These are phyloP conservation scores for Synanceia verrucosa DNA, from an alignment of 2,797 vertebrate genomes.

Conservation along the genomic window DNA sequence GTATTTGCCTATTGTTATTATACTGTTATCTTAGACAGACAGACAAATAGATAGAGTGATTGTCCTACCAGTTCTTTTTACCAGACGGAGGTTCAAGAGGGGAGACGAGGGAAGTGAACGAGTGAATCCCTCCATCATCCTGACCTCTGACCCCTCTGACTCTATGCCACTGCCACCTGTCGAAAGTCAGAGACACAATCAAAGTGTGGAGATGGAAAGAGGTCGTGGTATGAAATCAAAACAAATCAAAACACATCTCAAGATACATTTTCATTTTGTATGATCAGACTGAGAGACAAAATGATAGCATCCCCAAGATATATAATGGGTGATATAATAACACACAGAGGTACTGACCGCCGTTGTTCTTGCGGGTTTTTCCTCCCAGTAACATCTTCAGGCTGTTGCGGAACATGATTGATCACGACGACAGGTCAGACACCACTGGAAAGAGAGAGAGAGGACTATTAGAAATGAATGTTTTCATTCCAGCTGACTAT, in stretches of 20 bases:
- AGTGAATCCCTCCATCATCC: conserved; percentile 73
- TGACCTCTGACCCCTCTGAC: conserved; percentile 63
- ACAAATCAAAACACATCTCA: neutral
- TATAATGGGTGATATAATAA: neutral
- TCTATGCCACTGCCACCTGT: conserved; percentile 54
- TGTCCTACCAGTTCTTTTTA: conserved; percentile 62
- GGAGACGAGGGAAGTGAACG: conserved; percentile 77
- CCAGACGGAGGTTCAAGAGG: conserved; percentile 66
- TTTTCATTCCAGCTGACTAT: neutral
- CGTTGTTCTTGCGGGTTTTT: conserved; percentile 92
- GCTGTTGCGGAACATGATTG: conserved; percentile 95
- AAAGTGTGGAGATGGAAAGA: neutral
- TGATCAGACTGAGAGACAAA: neutral
- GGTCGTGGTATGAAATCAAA: neutral
- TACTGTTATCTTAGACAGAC: neutral
- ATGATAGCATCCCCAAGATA: neutral
- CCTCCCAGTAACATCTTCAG: conserved; percentile 97
- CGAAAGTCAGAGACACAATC: neutral
- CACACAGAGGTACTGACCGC: conserved; percentile 76
- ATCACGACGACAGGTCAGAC: conserved; percentile 43
- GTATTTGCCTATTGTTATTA: neutral
- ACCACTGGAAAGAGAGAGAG: neutral
- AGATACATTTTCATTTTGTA: neutral
- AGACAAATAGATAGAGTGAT: neutral
- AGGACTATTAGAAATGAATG: neutral